Percentiles rank a stretch among this genome's conserved stretches.
These are phyloP conservation scores for Pyrochroa serraticornis DNA, from an alignment of 2,888 invertebrate species.

Conservation along the genomic window DNA sequence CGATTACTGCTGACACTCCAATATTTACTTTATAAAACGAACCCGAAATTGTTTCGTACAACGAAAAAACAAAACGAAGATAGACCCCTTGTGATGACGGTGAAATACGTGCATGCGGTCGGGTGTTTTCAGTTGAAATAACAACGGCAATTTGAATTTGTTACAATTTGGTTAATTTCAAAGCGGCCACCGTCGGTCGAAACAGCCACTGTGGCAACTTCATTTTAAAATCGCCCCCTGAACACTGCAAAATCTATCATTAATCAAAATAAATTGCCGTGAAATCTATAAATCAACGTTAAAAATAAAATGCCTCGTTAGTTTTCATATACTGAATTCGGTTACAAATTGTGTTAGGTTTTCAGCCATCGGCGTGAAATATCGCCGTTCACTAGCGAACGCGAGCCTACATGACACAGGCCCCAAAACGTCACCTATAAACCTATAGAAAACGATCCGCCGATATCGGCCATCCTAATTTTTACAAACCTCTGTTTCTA, in stretches of 20 bases:
- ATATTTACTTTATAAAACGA: no score
- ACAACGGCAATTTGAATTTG: constrained; percentile 2
- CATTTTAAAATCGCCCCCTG: constrained; percentile 24
- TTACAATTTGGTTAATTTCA: constrained; percentile 15
- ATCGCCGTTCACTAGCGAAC: constrained; percentile 30
- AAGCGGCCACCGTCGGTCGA: constrained; percentile 18
- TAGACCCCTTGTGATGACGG: no score
- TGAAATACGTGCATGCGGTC: no score
- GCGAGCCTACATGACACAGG: neutral
- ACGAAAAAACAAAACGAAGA: no score
- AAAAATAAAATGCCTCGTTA: constrained; percentile 40
- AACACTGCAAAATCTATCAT: constrained; percentile 34
- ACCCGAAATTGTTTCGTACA: no score
- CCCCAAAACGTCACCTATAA: no score
- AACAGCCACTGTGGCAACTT: constrained; percentile 21
- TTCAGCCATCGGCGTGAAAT: constrained; percentile 18
- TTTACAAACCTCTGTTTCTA: no score
- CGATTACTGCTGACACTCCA: no score
- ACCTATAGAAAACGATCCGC: no score
- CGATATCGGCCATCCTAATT: no score
- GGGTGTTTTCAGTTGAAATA: no score
- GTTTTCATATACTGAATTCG: constrained; percentile 30
- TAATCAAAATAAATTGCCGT: constrained; percentile 41
- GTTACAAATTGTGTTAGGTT: constrained; percentile 24
- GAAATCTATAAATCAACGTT: constrained; percentile 42